Base-by-base conservation (phyloP, 2,113 vertebrate species). In the Pogona vitticeps region DNA sequence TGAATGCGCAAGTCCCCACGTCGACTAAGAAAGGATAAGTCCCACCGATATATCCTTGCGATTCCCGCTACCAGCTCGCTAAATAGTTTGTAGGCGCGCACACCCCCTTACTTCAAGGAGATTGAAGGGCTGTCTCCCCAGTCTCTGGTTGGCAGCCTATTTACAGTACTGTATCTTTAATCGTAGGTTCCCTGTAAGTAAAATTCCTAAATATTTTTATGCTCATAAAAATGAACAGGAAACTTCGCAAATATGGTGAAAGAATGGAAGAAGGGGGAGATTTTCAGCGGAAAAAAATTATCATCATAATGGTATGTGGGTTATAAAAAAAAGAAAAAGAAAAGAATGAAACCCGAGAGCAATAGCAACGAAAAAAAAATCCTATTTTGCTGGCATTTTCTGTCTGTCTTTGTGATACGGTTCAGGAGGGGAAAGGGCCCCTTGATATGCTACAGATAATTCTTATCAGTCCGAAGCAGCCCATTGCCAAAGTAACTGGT, bases 381-480 rank as follows among this genome's bases (percentile, higher is more conserved):
- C 94, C 94, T 91, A 95, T 96, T 95, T 94, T 90, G 85, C 76
- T 95, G 95, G 94, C 93, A 95, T 96, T 97, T 95, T 96, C 95
- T 95, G 94, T 95, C 96, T 93, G 93, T 93, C 95, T 96, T 95
- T 96, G 94, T 94, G 95, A 94, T 94, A 91, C 87, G 94, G 88
- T 94, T 94, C 90, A 94, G 93, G 95, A 94, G 95, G 94, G 88
- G 95, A 95, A 95, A 94, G 94, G 79, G 91, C 90, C 94, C 87
- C 93, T 95, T 95, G 95, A 96, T 96, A 94, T 91, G 89, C 91
- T 58, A 75, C 82, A 91, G 97, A 97, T 97, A 97, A 97, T 90
- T 90, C 95, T 97, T 97, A 97, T 97, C 97, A 96, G 94, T 91
- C 52, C 63, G 92, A 87, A 82, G 93, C 97, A 97, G 97, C 90